phyloP scores from a whole-genome alignment of 35 echinoderm and acorn worm genomes.

The Anneissia japonica region DNA sequence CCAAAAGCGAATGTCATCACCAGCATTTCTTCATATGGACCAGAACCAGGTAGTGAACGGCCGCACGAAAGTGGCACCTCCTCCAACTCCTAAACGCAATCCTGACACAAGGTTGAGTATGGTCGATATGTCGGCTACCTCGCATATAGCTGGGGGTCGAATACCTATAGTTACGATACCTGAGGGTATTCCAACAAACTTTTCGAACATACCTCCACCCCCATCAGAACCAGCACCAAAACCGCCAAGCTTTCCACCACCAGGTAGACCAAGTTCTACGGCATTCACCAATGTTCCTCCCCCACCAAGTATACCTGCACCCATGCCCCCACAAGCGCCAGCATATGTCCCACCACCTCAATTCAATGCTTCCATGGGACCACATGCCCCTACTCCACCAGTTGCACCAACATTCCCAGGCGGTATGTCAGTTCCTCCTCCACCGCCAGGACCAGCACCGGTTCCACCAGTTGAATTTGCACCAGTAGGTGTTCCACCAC shows the following conservation, averaged over 20 bases:
- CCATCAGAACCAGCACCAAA: not conserved
- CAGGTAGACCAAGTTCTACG: not conserved
- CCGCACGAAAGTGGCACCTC: not conserved
- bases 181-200: not conserved
- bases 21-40: not conserved
- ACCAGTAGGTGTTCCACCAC: not conserved
- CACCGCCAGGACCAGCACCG: slow-evolving; percentile 7
- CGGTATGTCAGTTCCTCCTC: not conserved
- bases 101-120: slow-evolving; percentile 8
- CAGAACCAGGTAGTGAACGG: not conserved
- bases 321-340: not conserved
- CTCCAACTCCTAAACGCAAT: slow-evolving; percentile 2
- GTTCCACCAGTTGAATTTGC: not conserved
- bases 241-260: not conserved
- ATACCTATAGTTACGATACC: not conserved
- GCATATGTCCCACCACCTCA: not conserved
- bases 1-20: not conserved
- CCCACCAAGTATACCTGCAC: not conserved
- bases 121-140: not conserved
- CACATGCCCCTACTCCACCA: not conserved
- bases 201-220: not conserved
- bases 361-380: not conserved
- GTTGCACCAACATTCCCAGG: not conserved
- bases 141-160: not conserved
- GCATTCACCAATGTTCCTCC: not conserved